These are phyloP conservation scores for Doris montereyensis DNA, from an alignment of 2,888 invertebrate genomes.

Conservation along the genomic window DNA sequence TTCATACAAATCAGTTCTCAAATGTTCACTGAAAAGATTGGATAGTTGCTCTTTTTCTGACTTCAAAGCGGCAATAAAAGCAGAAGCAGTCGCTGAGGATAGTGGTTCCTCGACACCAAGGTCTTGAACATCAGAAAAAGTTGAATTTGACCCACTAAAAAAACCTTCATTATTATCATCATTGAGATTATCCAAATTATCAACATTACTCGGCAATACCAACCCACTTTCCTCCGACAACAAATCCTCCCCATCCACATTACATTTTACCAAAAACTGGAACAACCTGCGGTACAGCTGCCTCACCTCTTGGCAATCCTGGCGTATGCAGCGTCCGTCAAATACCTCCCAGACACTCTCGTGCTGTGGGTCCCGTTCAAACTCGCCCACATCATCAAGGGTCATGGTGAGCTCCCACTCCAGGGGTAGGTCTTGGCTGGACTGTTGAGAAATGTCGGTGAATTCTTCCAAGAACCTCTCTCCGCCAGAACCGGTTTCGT, in stretches of 20 bases:
- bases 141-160: background rate
- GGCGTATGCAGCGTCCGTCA: constrained; percentile 44
- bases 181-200: too few relatives aligned
- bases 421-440: constrained; percentile 45
- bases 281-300: constrained; percentile 43
- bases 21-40: too few relatives aligned
- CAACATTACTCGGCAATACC: background rate
- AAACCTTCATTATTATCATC: constrained; percentile 26
- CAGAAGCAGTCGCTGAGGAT: too few relatives aligned
- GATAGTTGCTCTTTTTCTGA: too few relatives aligned
- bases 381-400: constrained; percentile 29
- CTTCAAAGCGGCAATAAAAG: too few relatives aligned
- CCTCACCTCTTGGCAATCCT: constrained; percentile 49
- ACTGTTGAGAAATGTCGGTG: constrained; percentile 46
- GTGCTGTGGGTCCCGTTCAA: constrained; percentile 38
- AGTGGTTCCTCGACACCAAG: background rate
- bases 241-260: background rate
- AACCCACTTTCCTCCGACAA: background rate
- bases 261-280: constrained; percentile 39
- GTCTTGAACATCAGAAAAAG: too few relatives aligned
- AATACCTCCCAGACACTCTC: constrained; percentile 47
- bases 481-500: constrained; percentile 39
- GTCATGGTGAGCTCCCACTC: constrained; percentile 49
- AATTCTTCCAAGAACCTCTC: constrained; percentile 48
- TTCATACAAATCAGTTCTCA: too few relatives aligned